Conservation (phyloP, 2,797 vertebrate genomes). For the Platalea minor region DNA sequence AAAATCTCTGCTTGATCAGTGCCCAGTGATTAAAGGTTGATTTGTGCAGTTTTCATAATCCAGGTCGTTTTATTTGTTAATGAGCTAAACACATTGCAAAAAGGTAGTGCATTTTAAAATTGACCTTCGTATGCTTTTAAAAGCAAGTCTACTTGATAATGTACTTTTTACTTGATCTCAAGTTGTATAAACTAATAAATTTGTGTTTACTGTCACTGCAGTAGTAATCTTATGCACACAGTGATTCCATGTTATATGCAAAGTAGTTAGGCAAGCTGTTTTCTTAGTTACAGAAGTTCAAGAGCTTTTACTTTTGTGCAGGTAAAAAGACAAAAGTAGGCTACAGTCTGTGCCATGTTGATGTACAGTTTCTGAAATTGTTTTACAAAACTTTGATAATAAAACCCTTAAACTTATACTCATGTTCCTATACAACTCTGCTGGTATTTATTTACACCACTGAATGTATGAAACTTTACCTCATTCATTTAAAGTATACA, state of each 20-base stretch:
- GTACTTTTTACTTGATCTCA: constrained; percentile 76
- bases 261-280: constrained; percentile 73
- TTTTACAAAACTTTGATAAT: constrained; percentile 94
- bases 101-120: constrained; percentile 76
- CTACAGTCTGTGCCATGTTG: constrained; percentile 81
- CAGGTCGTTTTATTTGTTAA: background rate
- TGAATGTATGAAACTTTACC: constrained; percentile 8
- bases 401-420: constrained; percentile 83
- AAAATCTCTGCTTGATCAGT: background rate
- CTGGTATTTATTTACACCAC: constrained; percentile 54
- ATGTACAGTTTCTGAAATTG: constrained; percentile 88
- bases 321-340: constrained; percentile 76
- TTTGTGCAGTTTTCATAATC: background rate
- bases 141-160: constrained; percentile 74
- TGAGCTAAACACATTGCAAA: constrained; percentile 22
- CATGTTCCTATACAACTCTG: constrained; percentile 53
- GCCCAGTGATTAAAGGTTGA: background rate
- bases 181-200: constrained; percentile 74
- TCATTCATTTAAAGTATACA: background rate
- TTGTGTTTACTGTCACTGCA: constrained; percentile 76
- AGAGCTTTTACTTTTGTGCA: constrained; percentile 78
- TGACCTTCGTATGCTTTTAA: constrained; percentile 72
- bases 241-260: constrained; percentile 75
- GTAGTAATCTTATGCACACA: constrained; percentile 70
- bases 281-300: constrained; percentile 70